phyloP scores from a whole-genome alignment of 2,113 vertebrate species.

The Oncorhynchus gorbuscha region DNA sequence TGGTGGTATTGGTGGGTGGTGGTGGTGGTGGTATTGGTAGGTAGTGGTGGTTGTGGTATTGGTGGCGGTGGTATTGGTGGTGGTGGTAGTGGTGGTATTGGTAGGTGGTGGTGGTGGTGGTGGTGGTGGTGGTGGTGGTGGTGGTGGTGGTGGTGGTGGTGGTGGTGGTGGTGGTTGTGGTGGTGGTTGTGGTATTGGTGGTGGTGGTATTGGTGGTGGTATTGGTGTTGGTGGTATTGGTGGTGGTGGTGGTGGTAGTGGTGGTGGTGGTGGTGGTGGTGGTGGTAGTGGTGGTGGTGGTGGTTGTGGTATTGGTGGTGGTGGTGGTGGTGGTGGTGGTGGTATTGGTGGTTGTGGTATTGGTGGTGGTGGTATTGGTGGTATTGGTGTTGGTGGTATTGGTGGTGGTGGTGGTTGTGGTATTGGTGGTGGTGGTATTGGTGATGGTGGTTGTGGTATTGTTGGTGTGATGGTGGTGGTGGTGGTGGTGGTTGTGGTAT shows the following conservation, averaged over 20 bases:
- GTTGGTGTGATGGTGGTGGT: fast-evolving
- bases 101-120: too few relatives aligned
- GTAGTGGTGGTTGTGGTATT: fast-evolving
- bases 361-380: fast-evolving
- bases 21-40: too few relatives aligned
- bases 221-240: fast-evolving
- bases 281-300: fast-evolving
- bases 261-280: fast-evolving
- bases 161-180: too few relatives aligned
- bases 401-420: fast-evolving
- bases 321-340: too few relatives aligned
- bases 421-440: fast-evolving
- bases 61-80: fast-evolving
- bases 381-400: too few relatives aligned
- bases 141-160: too few relatives aligned
- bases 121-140: fast-evolving
- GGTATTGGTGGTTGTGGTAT: fast-evolving
- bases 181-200: too few relatives aligned
- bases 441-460: too few relatives aligned
- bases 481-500: too few relatives aligned
- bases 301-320: fast-evolving
- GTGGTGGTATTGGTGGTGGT: fast-evolving
- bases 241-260: fast-evolving
- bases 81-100: too few relatives aligned
- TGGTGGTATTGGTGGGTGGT: fast-evolving